Evolutionary conservation across 2,113 vertebrate species (phyloP).

Genomic region (Chinchilla lanigera): DNA sequence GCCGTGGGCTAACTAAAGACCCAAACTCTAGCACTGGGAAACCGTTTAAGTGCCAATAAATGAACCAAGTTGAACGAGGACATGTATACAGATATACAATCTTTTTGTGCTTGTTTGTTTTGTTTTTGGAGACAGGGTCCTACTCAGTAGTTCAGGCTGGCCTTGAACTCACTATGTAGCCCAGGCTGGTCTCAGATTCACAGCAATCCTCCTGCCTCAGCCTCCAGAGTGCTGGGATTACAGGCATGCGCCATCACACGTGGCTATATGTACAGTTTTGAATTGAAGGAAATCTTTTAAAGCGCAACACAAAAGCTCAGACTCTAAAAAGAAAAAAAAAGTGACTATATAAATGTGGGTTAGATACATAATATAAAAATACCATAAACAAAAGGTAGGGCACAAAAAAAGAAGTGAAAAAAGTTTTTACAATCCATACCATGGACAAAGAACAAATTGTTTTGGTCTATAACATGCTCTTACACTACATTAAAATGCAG

Average conservation of each 20-base stretch:
- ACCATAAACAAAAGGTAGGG: not conserved
- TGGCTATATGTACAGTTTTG: not conserved
- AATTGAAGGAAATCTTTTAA: not conserved
- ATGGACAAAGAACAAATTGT: not conserved
- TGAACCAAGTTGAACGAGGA: not conserved
- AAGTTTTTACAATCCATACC: not conserved
- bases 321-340: not conserved
- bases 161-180: too few species aligned
- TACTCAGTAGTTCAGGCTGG: not conserved
- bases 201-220: not conserved
- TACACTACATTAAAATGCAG: not conserved
- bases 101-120: not conserved
- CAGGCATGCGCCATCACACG: not conserved
- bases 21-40: not conserved
- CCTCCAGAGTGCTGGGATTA: not conserved
- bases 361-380: not conserved
- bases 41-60: not conserved
- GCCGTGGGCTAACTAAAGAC: not conserved
- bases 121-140: not conserved
- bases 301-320: not conserved
- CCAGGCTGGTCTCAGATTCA: not conserved
- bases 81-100: not conserved
- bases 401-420: not conserved
- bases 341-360: not conserved
- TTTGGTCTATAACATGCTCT: not conserved